Percentiles rank a stretch among this genome's conserved stretches.
These are phyloP conservation scores for Hippocampus guttulatus DNA, from an alignment of 2,113 vertebrate genomes.

Conservation along the genomic window DNA sequence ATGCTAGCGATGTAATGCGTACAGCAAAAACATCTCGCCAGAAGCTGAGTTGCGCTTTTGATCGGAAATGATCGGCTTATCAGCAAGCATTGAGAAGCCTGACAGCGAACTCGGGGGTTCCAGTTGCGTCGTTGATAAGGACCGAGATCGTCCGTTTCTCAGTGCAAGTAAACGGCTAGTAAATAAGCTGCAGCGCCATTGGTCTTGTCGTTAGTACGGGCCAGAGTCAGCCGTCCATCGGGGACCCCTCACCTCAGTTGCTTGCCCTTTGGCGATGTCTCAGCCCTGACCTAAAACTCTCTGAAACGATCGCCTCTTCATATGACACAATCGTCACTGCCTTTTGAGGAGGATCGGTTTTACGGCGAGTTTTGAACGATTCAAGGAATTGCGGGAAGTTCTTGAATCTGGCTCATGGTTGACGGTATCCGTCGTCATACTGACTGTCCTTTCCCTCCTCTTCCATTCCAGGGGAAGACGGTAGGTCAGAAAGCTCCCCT, in stretches of 20 bases:
- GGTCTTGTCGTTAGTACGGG: background rate
- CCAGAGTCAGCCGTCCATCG: background rate
- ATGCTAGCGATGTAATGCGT: background rate
- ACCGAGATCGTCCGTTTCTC: no score
- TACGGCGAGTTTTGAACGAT: background rate
- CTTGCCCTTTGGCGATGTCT: no score
- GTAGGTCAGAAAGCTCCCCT: constrained; percentile 86
- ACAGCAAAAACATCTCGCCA: no score
- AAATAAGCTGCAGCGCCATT: background rate
- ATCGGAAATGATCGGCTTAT: no score
- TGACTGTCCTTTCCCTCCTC: constrained; percentile 40
- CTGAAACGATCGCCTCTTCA: background rate
- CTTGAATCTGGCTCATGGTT: background rate
- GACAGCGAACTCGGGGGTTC: background rate
- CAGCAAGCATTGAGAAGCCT: no score
- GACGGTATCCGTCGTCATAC: background rate
- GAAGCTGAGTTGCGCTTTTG: no score
- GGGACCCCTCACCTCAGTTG: no score
- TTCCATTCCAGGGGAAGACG: constrained; percentile 78
- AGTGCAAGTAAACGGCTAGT: no score
- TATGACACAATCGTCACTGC: background rate
- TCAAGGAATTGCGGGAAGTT: background rate
- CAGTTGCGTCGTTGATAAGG: background rate
- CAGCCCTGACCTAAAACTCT: background rate
- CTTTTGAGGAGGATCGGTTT: background rate